Evolutionary conservation across 2,888 invertebrate genomes (phyloP), one percentile per base, ranked within the genome.

Genomic region (Drosophila subquinaria): DNA sequence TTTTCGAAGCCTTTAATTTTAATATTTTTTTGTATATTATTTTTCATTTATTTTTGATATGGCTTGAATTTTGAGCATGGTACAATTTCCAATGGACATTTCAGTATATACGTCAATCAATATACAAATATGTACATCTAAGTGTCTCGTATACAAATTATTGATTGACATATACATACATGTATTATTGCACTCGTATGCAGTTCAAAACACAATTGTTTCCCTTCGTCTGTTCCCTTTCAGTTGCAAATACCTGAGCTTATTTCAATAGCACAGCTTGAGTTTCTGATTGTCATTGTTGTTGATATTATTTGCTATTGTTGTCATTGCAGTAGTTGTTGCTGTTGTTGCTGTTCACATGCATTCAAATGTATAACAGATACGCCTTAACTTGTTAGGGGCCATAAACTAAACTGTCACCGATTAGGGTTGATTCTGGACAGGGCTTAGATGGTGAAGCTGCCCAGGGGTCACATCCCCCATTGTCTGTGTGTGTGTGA

Each of bases 341-440:
- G 15, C 52, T 48, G 60, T 42, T 52, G 36, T 48, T 53, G 51
- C 55, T 45, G 50, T 42, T 48, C 59, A 43, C 53, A 69, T 61
- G 69, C 68, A 72, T 68, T 78, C 60, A 56, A 72, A 72, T 83
- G 72, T 70, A 81, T 61, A 48, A 47, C 66, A 66, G 81, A 69
- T 74, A 69, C 61, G 80, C 69, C 71, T 73, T 55, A 57, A 57
- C 68, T 68, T 76, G 86, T 68, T 57, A 36, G 45, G 59, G 74
- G 47, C 81, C 59, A 88, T 80, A 85, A 88, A 83, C 83, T 70
- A 86, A 82, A 77, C 83, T 88, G 81, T 72, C 83, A 77, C 77
- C 69, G 57, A 76, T 73, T 71, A 56, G 59, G 36, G 20, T 42
- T 45, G 47, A 47, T 23, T 53, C 35, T 30, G 30, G 36, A 1